Evolutionary conservation across 2,888 invertebrate genomes (phyloP).

Genomic region (Pocota personata): DNA sequence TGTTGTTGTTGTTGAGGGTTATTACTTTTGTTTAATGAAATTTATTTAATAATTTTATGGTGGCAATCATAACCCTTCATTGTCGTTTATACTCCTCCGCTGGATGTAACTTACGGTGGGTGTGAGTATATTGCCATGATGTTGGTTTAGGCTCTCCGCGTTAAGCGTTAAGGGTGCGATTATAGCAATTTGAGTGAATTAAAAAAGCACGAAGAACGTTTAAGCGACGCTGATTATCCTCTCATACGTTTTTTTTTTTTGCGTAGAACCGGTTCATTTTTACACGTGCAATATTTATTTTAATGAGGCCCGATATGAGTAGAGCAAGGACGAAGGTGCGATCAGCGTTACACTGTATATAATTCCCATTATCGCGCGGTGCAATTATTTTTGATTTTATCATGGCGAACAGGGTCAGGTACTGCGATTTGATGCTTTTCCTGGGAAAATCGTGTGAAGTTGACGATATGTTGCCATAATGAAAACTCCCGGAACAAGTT

Average conservation of each 20-base stretch:
- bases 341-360: constrained; percentile 43
- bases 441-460: constrained; percentile 12
- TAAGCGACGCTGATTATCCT: constrained; percentile 31
- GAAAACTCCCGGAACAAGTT: constrained; percentile 25
- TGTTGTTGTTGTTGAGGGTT: constrained; percentile 31
- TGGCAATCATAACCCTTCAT: constrained; percentile 61
- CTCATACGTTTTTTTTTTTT: constrained; percentile 1
- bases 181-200: constrained; percentile 31
- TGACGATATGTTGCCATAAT: constrained; percentile 21
- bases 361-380: constrained; percentile 59
- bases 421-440: constrained; percentile 12
- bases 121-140: background rate
- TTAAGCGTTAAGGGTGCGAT: constrained; percentile 42
- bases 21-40: constrained; percentile 54
- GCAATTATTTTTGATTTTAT: constrained; percentile 69
- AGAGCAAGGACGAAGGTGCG: constrained; percentile 13
- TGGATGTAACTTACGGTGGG: background rate
- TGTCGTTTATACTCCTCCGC: constrained; percentile 5
- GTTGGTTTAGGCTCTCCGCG: constrained; percentile 27
- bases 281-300: constrained; percentile 53
- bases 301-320: constrained; percentile 52
- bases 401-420: background rate
- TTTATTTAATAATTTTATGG: constrained; percentile 63
- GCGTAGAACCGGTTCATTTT: background rate
- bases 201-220: constrained; percentile 24